A percentile compares a stretch with the other conserved stretches of the same genome.
Conservation (phyloP, 2,797 vertebrate species). For the Onychomys leucogaster region DNA sequence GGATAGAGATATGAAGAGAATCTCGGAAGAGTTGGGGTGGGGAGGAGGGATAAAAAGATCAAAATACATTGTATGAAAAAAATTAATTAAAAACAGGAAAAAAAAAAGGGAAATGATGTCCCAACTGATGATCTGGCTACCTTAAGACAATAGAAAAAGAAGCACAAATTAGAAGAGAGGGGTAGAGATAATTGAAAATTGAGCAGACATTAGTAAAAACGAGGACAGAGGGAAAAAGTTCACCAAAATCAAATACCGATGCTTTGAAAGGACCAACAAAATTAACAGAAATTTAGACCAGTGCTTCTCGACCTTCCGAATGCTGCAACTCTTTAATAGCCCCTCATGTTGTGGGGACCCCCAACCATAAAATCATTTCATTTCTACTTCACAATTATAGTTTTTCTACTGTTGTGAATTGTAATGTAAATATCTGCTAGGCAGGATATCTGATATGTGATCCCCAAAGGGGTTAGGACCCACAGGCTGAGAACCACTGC, state of each 20-base stretch:
- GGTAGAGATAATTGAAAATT: constrained; percentile 12
- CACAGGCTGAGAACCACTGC: not conserved
- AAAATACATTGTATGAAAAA: not conserved
- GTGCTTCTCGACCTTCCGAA: not conserved
- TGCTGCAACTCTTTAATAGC: no score
- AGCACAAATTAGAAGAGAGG: not conserved
- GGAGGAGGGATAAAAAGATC: not conserved
- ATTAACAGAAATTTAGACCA: not conserved
- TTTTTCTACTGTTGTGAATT: not conserved
- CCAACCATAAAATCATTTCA: not conserved
- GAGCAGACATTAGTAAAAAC: constrained; percentile 4
- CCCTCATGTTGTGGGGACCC: not conserved
- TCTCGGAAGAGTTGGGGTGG: not conserved
- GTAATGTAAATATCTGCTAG: not conserved
- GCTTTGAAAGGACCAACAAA: constrained; percentile 23
- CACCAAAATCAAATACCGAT: not conserved
- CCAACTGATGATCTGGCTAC: not conserved
- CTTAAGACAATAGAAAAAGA: not conserved
- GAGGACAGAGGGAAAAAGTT: not conserved
- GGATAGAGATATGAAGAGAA: no score
- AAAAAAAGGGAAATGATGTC: not conserved
- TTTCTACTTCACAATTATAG: not conserved
- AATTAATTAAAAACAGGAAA: not conserved
- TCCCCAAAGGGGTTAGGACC: not conserved
- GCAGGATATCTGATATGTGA: not conserved